phyloP scores from a whole-genome alignment of 1,140 invertebrate species.

The Heterodera carotae region DNA sequence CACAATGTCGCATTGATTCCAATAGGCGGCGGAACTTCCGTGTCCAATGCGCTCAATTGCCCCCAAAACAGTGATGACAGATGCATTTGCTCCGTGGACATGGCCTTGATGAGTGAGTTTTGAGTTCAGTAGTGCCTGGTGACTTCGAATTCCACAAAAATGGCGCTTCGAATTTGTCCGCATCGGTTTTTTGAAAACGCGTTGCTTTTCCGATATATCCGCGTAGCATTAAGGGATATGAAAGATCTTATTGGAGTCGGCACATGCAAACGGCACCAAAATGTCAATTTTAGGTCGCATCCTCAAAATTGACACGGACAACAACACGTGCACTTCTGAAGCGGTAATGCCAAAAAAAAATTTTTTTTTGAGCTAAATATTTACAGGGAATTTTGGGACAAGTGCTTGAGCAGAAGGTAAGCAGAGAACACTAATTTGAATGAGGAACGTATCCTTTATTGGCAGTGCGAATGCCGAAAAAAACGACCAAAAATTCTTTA shows the following conservation, averaged over 20 bases:
- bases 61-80: slow-evolving; percentile 78
- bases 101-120: slow-evolving; percentile 87
- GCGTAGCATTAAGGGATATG: no score
- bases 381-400: slow-evolving; percentile 80
- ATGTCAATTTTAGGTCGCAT: not conserved
- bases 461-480: not conserved
- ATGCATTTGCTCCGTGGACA: slow-evolving; percentile 87
- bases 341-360: slow-evolving; percentile 31
- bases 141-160: no score
- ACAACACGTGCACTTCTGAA: slow-evolving; percentile 76
- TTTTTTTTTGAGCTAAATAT: not conserved
- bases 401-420: slow-evolving; percentile 70
- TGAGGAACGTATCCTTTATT: no score
- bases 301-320: slow-evolving; percentile 78
- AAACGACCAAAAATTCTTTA: no score
- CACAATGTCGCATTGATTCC: slow-evolving; percentile 85
- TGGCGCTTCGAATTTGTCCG: no score
- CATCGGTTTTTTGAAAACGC: no score
- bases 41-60: slow-evolving; percentile 85
- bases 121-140: no score
- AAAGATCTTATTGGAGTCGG: no score
- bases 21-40: slow-evolving; percentile 91
- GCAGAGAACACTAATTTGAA: no score
- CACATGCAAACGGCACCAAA: no score
- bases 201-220: no score